phyloP scores from a whole-genome alignment of 2,113 vertebrate genomes.

The Clarias magur region DNA sequence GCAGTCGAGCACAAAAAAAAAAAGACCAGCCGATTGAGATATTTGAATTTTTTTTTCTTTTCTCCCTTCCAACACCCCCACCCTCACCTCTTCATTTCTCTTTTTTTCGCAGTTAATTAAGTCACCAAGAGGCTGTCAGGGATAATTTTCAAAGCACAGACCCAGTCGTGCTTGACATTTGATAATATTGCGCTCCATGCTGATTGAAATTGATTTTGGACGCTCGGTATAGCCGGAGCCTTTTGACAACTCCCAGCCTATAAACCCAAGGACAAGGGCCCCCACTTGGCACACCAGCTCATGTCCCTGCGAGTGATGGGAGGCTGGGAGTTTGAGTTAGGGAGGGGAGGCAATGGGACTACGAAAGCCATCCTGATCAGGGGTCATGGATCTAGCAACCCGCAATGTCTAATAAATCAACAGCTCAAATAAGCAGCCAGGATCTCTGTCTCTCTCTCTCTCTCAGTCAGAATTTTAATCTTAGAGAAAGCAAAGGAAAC shows the following conservation, averaged over 20 bases:
- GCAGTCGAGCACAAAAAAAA: slow-evolving; percentile 80
- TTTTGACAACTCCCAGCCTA: slow-evolving; percentile 86
- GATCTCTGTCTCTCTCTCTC: background rate
- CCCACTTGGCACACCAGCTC: slow-evolving; percentile 71
- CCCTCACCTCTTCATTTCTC: slow-evolving; percentile 53
- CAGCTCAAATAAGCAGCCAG: slow-evolving; percentile 45
- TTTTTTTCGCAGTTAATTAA: slow-evolving; percentile 96
- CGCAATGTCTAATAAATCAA: slow-evolving; percentile 74
- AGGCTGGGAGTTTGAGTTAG: slow-evolving; percentile 59
- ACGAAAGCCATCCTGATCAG: slow-evolving; percentile 59
- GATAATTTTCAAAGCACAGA: slow-evolving; percentile 94
- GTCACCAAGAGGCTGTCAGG: slow-evolving; percentile 98
- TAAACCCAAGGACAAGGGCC: slow-evolving; percentile 83
- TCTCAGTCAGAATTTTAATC: background rate
- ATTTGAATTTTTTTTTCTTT: slow-evolving; percentile 75
- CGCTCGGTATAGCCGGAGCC: slow-evolving; percentile 64
- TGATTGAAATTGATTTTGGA: slow-evolving; percentile 99
- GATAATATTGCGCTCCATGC: slow-evolving; percentile 98
- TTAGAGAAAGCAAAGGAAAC: background rate
- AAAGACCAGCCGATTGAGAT: slow-evolving; percentile 85
- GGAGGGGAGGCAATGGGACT: slow-evolving; percentile 54
- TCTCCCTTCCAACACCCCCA: slow-evolving; percentile 5
- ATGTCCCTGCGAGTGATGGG: slow-evolving; percentile 79
- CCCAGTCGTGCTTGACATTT: slow-evolving; percentile 94
- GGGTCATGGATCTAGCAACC: slow-evolving; percentile 74